Base-by-base conservation (phyloP, 2,797 vertebrate species). In the Zalophus californianus region DNA sequence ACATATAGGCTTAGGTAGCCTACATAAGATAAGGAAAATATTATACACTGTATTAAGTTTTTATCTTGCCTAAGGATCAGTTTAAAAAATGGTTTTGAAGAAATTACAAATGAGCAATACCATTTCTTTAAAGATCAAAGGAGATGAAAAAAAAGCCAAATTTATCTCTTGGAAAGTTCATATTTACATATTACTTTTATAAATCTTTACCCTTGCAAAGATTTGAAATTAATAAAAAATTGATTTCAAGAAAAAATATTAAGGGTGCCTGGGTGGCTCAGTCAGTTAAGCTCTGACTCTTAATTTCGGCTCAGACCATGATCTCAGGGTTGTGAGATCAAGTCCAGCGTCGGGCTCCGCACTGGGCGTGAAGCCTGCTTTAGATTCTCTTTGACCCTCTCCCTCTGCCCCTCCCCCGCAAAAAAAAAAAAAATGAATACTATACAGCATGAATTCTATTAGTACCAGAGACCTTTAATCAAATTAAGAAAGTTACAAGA, bases 61-160 rank as follows among this genome's bases (percentile, higher is more conserved):
- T 52, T 79, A 70, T 27, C 15, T 82, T 91, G 14, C 2, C 14
- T 72, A 70, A 92, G 5, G 9, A 38, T 25, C n/a, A 73, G 25
- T 52, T 89, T 72, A 44, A 66, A 91, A 84, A 93, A 2, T 14
- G 1, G 1, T 79, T 23, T 70, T 77, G 16, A 84, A 75, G 18
- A 94, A 96, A 38, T 32, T 75, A 72, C 44, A 60, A 77, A 38
- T 60, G 3, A 79, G 2, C 4, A 90, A 82, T 32, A 56, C 1
- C 14, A 44, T 92, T 93, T 90, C 5, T 85, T 97, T 52, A 58
- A 96, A 86, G 27, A 86, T 87, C 73, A 68, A n/a, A 35, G 56
- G n/a, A 58, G n/a, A 52, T 68, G 18, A 38, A 60, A 12, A 12
- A 29, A 44, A 64, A 41, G 50, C 16, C 10, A 35, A 66, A 72